phyloP scores from a whole-genome alignment of 1,140 invertebrate species.

The Lysiphlebus fabarum region DNA sequence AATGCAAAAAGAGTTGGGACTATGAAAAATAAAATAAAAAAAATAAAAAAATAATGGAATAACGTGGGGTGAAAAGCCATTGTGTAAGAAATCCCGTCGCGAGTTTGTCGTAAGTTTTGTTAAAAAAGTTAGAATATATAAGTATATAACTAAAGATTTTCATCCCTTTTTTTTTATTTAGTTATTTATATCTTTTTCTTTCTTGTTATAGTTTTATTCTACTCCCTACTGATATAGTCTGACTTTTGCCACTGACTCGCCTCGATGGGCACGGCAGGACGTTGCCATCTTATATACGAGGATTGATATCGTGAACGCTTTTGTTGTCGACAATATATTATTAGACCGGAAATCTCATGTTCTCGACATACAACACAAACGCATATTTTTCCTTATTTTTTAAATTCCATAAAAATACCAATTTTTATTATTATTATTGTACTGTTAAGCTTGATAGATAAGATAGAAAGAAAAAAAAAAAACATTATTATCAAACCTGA shows the following conservation, averaged over 20 bases:
- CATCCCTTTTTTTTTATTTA: constrained; percentile 11
- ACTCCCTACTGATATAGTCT: too few species aligned
- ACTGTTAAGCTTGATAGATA: too few species aligned
- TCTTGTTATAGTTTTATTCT: background rate
- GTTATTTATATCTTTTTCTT: constrained; percentile 8
- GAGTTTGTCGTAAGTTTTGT: constrained; percentile 34
- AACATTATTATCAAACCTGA: too few species aligned
- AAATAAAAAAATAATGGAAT: constrained; percentile 21
- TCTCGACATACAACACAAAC: constrained; percentile 11
- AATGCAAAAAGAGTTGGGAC: constrained; percentile 6
- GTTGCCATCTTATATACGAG: constrained; percentile 19
- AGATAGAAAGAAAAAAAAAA: too few species aligned
- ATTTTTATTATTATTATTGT: too few species aligned
- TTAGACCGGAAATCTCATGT: background rate
- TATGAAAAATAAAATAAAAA: constrained; percentile 2
- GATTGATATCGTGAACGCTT: constrained; percentile 27
- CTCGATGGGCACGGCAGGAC: constrained; percentile 28
- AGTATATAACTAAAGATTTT: background rate
- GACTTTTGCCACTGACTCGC: constrained; percentile 20
- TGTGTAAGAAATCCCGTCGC: constrained; percentile 30
- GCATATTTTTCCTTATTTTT: too few species aligned
- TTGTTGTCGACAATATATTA: background rate
- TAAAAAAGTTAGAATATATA: constrained; percentile 20
- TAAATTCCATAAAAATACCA: too few species aligned
- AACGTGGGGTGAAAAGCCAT: constrained; percentile 32